Evolutionary conservation across 2,113 vertebrate species (phyloP), one percentile per base, ranked within the genome.

Genomic region (Oxyura jamaicensis): DNA sequence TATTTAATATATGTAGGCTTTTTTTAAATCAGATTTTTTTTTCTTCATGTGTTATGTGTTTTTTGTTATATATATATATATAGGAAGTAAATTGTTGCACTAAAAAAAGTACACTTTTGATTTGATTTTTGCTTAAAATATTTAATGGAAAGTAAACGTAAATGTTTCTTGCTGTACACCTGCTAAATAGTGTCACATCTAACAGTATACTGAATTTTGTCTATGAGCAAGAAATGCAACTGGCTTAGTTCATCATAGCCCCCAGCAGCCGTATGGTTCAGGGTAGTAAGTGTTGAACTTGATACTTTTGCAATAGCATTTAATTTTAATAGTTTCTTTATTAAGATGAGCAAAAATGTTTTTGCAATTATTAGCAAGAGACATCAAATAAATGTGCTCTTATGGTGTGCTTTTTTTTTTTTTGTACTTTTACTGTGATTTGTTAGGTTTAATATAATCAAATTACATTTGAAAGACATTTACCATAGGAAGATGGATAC

Each of bases 181-280:
- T 81, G 50, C 52, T 68, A 41, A 85, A 67, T 11, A 55, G 2
- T 66, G 33, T 71, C 25, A 33, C 0, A 0, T 86, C 65, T 72
- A 36, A 58, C 41, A 3, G 2, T 62, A 83, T 10, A 15, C 3
- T 86, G 77, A 65, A 65, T 72, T 71, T 77, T 95, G 29, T 82
- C 65, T 75, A 0, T 75, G n/a, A 84, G 36, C 42, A 65, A 83
- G 59, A 83, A 88, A 41, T 13, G 22, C 33, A 48, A 20, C 73
- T 86, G 65, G 39, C 77, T 56, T 75, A 14, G 29, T 90, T 63
- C 65, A 52, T 90, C 83, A 31, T 52, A 78, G 73, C 66, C 68
- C 33, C 16, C 65, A 86, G 72, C 48, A 88, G n/a, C 69, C n/a
- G 63, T 75, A 1, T 80, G 86, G 56, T 46, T 90, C n/a, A 55